Percentiles rank a stretch among this genome's conserved stretches.
Conservation (phyloP, 1,140 invertebrate species). For the Riptortus pedestris region DNA sequence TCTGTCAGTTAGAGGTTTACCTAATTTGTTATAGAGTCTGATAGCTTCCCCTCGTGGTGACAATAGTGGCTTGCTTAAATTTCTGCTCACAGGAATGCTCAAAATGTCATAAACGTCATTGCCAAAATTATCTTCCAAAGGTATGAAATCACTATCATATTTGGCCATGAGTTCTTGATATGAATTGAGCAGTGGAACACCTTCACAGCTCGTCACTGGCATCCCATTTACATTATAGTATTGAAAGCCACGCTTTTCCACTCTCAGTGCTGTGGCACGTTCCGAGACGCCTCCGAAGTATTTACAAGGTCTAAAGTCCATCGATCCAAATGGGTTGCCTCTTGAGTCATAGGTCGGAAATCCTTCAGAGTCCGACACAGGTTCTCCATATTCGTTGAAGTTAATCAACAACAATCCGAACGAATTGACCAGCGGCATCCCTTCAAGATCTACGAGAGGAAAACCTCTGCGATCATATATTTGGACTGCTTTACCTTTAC, state of each 20-base stretch:
- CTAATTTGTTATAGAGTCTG: not conserved
- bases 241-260: not conserved
- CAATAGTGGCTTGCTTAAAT: not conserved
- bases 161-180: not conserved
- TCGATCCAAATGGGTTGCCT: not conserved
- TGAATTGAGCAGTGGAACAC: constrained; percentile 1
- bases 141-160: not conserved
- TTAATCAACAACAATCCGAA: not conserved
- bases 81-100: not conserved
- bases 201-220: not conserved
- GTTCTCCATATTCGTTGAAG: not conserved
- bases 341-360: not conserved
- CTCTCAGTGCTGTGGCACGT: not conserved
- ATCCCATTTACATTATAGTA: not conserved
- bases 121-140: not conserved
- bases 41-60: not conserved
- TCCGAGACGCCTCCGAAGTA: not conserved
- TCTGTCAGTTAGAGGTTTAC: constrained; percentile 9
- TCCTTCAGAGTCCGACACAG: not conserved
- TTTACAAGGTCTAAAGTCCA: constrained; percentile 4
- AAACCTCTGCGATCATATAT: not conserved
- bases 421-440: not conserved
- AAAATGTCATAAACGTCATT: not conserved
- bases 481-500: not conserved
- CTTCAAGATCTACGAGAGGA: constrained; percentile 1